Percentiles rank a stretch among this genome's conserved stretches.
Conservation (phyloP, 92 coral and sea anemone species). For the Diadumene lineata region DNA sequence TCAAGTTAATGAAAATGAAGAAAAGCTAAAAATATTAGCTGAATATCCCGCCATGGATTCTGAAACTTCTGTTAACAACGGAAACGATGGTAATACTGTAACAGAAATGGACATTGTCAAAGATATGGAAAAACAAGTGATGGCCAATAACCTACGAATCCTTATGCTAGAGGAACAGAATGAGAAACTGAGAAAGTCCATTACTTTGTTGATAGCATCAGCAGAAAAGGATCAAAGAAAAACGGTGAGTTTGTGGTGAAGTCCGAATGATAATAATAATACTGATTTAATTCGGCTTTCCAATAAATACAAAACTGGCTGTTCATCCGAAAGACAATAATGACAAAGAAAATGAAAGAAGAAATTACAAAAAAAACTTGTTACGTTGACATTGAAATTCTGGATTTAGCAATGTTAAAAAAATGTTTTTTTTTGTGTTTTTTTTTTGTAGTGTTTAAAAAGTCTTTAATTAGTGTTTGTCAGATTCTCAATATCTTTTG, state of each 20-base stretch:
- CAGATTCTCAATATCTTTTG: too few species aligned
- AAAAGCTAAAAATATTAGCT: slow-evolving; percentile 73
- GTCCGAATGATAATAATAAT: too few species aligned
- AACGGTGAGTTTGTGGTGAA: slow-evolving; percentile 37
- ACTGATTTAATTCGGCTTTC: too few species aligned
- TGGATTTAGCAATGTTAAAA: too few species aligned
- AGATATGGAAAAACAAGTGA: slow-evolving; percentile 93
- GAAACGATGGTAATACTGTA: slow-evolving; percentile 14
- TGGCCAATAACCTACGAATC: slow-evolving; percentile 91
- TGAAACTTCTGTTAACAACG: slow-evolving; percentile 15
- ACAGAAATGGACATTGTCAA: slow-evolving; percentile 64
- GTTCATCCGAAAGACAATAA: too few species aligned
- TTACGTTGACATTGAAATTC: too few species aligned
- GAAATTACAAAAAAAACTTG: too few species aligned
- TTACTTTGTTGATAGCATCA: slow-evolving; percentile 63
- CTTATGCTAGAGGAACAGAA: slow-evolving; percentile 84
- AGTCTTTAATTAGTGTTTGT: too few species aligned
- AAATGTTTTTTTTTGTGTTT: too few species aligned
- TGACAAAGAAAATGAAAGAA: too few species aligned
- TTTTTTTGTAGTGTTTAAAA: too few species aligned
- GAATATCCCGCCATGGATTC: slow-evolving; percentile 83
- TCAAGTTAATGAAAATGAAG: slow-evolving; percentile 73
- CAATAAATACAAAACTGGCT: too few species aligned
- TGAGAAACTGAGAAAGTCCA: slow-evolving; percentile 89
- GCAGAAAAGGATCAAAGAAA: slow-evolving; percentile 56